Conservation (phyloP, 2,888 invertebrate species). For the Catocala nupta region DNA sequence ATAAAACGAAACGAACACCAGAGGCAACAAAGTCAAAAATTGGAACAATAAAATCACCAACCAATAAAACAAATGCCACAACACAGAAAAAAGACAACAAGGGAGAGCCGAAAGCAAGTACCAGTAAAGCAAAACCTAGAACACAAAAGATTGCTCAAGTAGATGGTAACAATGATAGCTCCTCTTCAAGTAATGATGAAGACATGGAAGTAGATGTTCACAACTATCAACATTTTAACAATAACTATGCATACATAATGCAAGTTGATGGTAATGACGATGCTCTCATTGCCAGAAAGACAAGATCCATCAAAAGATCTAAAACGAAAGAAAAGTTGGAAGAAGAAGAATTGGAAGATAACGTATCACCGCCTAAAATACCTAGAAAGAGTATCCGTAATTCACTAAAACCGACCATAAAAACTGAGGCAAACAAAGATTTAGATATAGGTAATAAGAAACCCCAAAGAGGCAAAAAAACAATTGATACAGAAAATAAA, state of each 20-base stretch:
- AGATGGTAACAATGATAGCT: slow-evolving; percentile 84
- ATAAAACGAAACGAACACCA: neutral
- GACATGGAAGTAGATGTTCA: slow-evolving; percentile 74
- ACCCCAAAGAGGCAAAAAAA: slow-evolving; percentile 15
- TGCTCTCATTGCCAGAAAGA: slow-evolving; percentile 46
- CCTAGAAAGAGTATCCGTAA: slow-evolving; percentile 46
- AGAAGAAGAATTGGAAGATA: slow-evolving; percentile 45
- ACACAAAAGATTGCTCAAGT: slow-evolving; percentile 81
- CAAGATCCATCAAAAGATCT: slow-evolving; percentile 58
- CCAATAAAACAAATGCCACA: slow-evolving; percentile 24
- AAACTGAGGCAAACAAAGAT: slow-evolving; percentile 18
- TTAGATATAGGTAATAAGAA: slow-evolving; percentile 9
- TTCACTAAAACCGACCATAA: slow-evolving; percentile 23
- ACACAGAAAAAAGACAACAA: slow-evolving; percentile 35
- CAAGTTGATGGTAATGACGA: slow-evolving; percentile 59
- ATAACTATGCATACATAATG: slow-evolving; percentile 59
- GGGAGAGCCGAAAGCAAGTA: slow-evolving; percentile 37
- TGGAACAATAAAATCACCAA: slow-evolving; percentile 18
- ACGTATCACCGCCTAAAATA: slow-evolving; percentile 73
- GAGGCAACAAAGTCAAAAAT: slow-evolving; percentile 3
- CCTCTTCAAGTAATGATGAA: slow-evolving; percentile 55
- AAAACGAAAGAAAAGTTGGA: slow-evolving; percentile 49
- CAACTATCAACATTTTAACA: slow-evolving; percentile 53
- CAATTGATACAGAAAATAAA: slow-evolving; percentile 12
- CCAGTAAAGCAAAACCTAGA: slow-evolving; percentile 49